These are phyloP conservation scores for Neotoxoptera formosana DNA, from an alignment of 1,140 invertebrate species.

Conservation along the genomic window DNA sequence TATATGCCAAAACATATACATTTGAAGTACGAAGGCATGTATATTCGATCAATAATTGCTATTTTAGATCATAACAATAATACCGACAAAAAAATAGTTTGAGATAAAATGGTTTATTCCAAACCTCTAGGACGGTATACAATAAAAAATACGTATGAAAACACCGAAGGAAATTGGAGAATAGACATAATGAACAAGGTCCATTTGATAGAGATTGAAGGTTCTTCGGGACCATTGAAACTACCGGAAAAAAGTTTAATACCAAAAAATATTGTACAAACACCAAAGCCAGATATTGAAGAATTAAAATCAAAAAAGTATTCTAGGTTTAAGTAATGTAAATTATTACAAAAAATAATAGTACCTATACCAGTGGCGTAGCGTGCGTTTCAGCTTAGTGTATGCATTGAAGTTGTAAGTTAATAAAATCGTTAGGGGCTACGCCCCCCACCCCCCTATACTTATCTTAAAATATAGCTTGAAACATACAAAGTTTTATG, in stretches of 20 bases:
- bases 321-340: neutral
- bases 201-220: too few relatives aligned
- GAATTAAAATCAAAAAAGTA: neutral
- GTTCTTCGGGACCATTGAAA: neutral
- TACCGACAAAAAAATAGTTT: neutral
- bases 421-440: slow-evolving; percentile 17
- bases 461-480: slow-evolving; percentile 8
- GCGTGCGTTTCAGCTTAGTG: slow-evolving; percentile 26
- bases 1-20: neutral
- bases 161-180: neutral
- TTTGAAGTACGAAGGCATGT: neutral
- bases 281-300: neutral
- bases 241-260: neutral
- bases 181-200: neutral
- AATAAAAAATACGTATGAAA: neutral
- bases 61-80: neutral
- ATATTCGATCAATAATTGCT: neutral
- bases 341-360: too few relatives aligned
- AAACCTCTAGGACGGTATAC: neutral
- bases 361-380: neutral
- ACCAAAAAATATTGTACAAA: neutral
- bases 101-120: neutral
- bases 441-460: neutral
- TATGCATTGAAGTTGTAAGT: slow-evolving; percentile 33
- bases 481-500: neutral